Conservation (phyloP, 2,113 vertebrate species). For the Salminus brasiliensis region DNA sequence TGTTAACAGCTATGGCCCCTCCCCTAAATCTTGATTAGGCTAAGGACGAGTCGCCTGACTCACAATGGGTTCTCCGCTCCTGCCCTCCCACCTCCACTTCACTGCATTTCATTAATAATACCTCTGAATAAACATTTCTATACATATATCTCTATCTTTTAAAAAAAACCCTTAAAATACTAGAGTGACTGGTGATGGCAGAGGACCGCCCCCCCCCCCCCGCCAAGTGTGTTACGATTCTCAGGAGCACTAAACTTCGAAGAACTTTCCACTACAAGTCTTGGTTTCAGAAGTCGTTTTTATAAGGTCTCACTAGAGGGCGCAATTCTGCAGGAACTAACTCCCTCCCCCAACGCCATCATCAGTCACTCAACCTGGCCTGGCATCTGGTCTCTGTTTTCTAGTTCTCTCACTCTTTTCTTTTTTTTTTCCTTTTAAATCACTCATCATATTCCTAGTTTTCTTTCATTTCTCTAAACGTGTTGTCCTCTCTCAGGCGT, state of each 20-base stretch:
- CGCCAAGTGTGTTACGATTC: conserved; percentile 21
- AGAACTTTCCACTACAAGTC: conserved; percentile 18
- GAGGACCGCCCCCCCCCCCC: too few species aligned
- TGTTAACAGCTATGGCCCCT: conserved; percentile 79
- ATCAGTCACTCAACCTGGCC: conserved; percentile 76
- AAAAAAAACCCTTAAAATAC: conserved; percentile 75
- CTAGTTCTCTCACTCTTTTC: conserved; percentile 57
- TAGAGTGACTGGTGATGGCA: conserved; percentile 74
- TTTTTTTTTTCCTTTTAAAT: conserved; percentile 31
- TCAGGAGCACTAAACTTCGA: conserved; percentile 14
- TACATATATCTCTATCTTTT: conserved; percentile 79
- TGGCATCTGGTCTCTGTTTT: conserved; percentile 78
- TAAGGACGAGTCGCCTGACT: conserved; percentile 36
- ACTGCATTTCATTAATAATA: conserved; percentile 81
- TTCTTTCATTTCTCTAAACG: conserved; percentile 46
- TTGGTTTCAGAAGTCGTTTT: conserved; percentile 43
- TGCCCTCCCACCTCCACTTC: conserved; percentile 69
- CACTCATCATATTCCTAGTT: conserved; percentile 34
- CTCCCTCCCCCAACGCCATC: conserved; percentile 63
- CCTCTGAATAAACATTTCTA: conserved; percentile 83
- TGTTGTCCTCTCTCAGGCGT: conserved; percentile 52
- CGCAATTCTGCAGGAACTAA: not conserved
- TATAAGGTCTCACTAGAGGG: conserved; percentile 47
- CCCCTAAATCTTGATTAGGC: conserved; percentile 57
- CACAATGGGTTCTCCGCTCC: conserved; percentile 62